Base-by-base conservation (phyloP, 2,888 invertebrate genomes). In the Meta bourneti region DNA sequence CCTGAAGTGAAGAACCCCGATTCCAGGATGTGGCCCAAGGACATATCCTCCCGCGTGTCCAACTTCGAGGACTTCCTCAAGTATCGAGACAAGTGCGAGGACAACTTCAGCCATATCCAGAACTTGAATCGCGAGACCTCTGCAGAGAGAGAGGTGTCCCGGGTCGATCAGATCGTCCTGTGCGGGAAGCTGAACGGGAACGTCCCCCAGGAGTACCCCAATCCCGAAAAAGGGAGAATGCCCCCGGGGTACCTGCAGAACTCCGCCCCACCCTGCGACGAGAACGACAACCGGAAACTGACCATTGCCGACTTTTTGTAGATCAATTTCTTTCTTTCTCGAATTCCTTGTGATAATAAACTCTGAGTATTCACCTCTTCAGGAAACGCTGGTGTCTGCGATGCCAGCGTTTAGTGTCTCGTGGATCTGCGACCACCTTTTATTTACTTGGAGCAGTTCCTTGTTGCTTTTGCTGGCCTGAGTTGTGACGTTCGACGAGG, bases 301-400 rank as follows among this genome's bases (percentile, higher is more conserved):
- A 85, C 90, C n/a, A 90, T 90, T 20, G 85, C 90, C 7, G 90
- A 90, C 51, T 90, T 90, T 48, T 79, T 90, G 13, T 90, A 71
- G 61, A 9, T 49, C 11, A 19, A 51, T 74, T 74, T 20, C 48
- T 13, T 74, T 9, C 61, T 11, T 61, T 61, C 61, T 61, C 61
- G 61, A 6, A 13, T 75, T 75, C 75, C 9, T 75, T 75, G 49
- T n/a, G 13, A 75, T 49, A 75, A 75, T 16, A 9, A 48, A 75
- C 75, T 16, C 20, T 11, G 11, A 61, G 61, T 16, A 34, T 61
- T 61, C 75, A n/a, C 7, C 48, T 49, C 48, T 49, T 75, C 75
- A 75, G 16, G 48, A 34, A 34, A 34, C 34, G 34, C 34, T 34
- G 34, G 48, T 34, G 49, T 48, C 75, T 75, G 8, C 11, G 20